These are phyloP conservation scores for Eubasilissa splendida DNA, from an alignment of 2,888 invertebrate genomes.

Conservation along the genomic window DNA sequence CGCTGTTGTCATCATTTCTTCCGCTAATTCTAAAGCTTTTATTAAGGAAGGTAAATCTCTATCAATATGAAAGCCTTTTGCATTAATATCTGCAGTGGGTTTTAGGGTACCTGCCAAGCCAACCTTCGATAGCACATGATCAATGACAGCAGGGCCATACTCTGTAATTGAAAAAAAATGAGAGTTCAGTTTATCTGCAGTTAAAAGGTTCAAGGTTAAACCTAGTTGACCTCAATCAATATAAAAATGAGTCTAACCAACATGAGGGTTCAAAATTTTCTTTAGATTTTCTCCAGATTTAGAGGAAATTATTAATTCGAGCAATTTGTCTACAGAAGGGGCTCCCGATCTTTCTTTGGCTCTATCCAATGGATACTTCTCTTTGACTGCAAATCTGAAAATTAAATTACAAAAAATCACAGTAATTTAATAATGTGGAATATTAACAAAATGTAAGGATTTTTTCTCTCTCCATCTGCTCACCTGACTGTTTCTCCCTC, in stretches of 20 bases:
- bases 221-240: neutral
- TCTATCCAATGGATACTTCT: slow-evolving; percentile 89
- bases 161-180: slow-evolving; percentile 68
- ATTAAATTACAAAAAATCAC: neutral
- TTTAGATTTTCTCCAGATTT: slow-evolving; percentile 85
- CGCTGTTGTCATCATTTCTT: slow-evolving; percentile 75
- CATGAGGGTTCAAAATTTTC: slow-evolving; percentile 84
- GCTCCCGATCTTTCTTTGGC: slow-evolving; percentile 78
- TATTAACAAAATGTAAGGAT: neutral
- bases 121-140: slow-evolving; percentile 86
- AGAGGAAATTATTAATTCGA: slow-evolving; percentile 74
- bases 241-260: slow-evolving; percentile 71
- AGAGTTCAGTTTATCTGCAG: too few relatives aligned
- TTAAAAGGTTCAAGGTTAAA: too few relatives aligned
- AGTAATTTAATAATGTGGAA: neutral
- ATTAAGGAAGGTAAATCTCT: slow-evolving; percentile 76
- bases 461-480: slow-evolving; percentile 16
- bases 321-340: slow-evolving; percentile 72
- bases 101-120: slow-evolving; percentile 77
- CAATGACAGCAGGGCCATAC: slow-evolving; percentile 93
- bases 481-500: slow-evolving; percentile 90
- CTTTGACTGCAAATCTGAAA: slow-evolving; percentile 88
- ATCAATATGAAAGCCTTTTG: slow-evolving; percentile 78
- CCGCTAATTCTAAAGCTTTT: slow-evolving; percentile 79
- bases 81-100: slow-evolving; percentile 64